Evolutionary conservation across 1,140 invertebrate species (phyloP), one percentile per base, ranked within the genome.

Genomic region (Amyelois transitella): DNA sequence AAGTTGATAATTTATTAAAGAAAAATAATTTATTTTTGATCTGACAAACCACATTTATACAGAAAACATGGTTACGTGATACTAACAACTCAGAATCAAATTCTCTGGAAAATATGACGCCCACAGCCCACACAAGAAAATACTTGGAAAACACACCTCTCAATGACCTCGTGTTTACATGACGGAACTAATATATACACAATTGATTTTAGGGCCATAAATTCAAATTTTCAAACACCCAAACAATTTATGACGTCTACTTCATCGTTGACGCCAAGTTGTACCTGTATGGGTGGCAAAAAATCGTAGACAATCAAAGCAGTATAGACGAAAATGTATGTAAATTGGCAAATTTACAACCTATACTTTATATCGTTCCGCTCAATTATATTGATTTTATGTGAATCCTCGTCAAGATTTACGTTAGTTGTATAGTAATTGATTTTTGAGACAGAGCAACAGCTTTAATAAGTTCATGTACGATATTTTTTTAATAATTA

Each of bases 301-400:
- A 58, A 64, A 73, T 67, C 61, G 51, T 52, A 67, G 24, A 72
- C 62, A 67, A 66, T 69, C 63, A 69, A 64, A 64, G 32, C 53
- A 38, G 28, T 53, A 48, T 55, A 51, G 52, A 38, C 58, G 48
- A 64, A 64, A 75, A 75, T 49, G 67, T 51, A 81, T 80, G 77
- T 58, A 76, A 85, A 85, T 82, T 69, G 60, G 58, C 62, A 72
- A 38, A 77, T 81, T 85, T 80, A 81, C 66, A 82, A 82, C 77
- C 75, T 63, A 76, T 76, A 72, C 72, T 59, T 50, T 49, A 28
- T 53, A 59, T 69, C 58, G 68, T 77, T 80, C 72, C 43, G 49
- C 50, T 74, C 63, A 76, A 79, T 77, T 77, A 75, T 77, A 58
- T 62, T 60, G 32, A 75, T 76, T 79, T 82, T 82, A 86, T 75